Percentiles rank a stretch among this genome's conserved stretches.
These are phyloP conservation scores for Cephonodes hylas DNA, from an alignment of 2,888 invertebrate species.

Conservation along the genomic window DNA sequence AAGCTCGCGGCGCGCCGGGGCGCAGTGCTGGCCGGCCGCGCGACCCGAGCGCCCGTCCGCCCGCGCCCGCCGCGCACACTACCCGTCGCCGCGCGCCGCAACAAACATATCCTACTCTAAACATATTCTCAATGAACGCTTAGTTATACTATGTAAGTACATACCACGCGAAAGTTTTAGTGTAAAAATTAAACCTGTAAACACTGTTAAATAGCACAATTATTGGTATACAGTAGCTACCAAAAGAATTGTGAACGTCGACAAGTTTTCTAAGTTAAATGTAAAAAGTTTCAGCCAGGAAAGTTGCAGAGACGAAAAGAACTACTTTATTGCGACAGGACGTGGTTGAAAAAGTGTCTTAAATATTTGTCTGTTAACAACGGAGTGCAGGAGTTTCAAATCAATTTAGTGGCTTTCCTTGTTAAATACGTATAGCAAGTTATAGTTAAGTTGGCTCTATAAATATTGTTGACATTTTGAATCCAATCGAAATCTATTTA, in stretches of 20 bases:
- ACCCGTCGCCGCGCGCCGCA: neutral
- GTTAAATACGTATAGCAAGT: too few relatives aligned
- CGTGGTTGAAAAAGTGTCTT: neutral
- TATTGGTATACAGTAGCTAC: neutral
- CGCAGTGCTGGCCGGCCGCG: constrained; percentile 11
- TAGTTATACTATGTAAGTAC: neutral
- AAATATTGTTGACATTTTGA: too few relatives aligned
- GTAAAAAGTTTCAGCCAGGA: neutral
- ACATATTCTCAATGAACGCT: neutral
- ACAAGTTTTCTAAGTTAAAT: neutral
- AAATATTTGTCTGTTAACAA: neutral
- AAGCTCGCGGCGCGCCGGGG: neutral
- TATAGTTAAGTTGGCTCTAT: too few relatives aligned
- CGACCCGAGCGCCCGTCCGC: constrained; percentile 17
- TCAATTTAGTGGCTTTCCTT: too few relatives aligned
- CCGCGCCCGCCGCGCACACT: constrained; percentile 4
- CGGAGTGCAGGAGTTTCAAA: neutral
- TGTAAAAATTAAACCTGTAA: neutral
- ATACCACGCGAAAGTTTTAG: neutral
- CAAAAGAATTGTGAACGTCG: neutral
- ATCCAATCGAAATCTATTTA: too few relatives aligned
- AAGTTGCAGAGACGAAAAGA: neutral
- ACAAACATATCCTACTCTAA: neutral
- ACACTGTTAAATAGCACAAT: neutral
- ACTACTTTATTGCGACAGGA: neutral